phyloP scores from a whole-genome alignment of 2,113 vertebrate species.

The Oncorhynchus gorbuscha region DNA sequence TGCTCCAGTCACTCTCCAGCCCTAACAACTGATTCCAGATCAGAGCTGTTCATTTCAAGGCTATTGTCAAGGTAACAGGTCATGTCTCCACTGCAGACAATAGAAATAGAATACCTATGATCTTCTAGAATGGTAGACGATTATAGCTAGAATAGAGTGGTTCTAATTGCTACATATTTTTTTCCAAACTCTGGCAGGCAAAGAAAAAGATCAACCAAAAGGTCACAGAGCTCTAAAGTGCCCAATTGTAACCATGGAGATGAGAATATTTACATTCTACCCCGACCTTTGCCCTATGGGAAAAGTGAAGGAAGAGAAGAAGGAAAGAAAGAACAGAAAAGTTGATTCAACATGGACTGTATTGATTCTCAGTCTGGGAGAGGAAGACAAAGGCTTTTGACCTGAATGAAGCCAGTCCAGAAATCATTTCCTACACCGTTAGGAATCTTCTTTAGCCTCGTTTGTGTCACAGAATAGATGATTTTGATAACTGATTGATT shows the following conservation, averaged over 20 bases:
- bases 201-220: background rate
- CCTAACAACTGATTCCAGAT: background rate
- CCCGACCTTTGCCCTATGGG: background rate
- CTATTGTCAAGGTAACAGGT: background rate
- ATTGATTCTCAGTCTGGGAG: background rate
- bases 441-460: too few species aligned
- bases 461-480: background rate
- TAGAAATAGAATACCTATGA: background rate
- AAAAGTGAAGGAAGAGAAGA: background rate
- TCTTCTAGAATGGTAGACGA: background rate
- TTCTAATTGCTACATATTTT: background rate
- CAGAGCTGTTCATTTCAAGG: background rate
- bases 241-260: background rate
- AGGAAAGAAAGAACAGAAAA: background rate
- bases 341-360: background rate
- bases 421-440: background rate
- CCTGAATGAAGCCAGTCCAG: background rate
- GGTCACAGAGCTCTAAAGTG: background rate
- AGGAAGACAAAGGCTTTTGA: background rate
- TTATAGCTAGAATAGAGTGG: background rate
- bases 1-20: background rate
- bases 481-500: too few species aligned
- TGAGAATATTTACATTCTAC: background rate
- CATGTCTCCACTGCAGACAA: background rate
- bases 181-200: background rate